Conservation (phyloP, 1,140 invertebrate genomes). For the Ceratosolen fusciceps region DNA sequence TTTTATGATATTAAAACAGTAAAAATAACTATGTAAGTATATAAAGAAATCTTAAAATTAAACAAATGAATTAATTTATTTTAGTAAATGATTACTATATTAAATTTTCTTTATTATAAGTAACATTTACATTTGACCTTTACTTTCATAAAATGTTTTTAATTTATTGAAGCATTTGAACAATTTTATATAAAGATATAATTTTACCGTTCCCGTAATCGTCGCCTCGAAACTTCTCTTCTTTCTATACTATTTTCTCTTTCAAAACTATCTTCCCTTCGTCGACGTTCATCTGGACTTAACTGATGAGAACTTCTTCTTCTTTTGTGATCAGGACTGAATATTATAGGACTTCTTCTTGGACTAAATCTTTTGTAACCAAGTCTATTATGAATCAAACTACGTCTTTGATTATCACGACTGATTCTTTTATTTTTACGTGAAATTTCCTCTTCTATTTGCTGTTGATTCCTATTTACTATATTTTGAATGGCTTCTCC, state of each 20-base stretch:
- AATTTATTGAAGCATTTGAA: conserved; percentile 35
- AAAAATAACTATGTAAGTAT: too few species aligned
- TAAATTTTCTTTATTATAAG: too few species aligned
- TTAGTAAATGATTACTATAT: too few species aligned
- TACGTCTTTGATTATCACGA: conserved; percentile 52
- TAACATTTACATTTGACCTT: too few species aligned
- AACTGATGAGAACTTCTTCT: conserved; percentile 46
- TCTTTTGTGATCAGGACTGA: conserved; percentile 56
- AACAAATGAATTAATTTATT: too few species aligned
- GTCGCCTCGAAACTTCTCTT: conserved; percentile 58
- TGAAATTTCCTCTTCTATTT: conserved; percentile 50
- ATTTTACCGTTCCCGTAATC: conserved; percentile 62
- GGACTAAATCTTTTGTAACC: conserved; percentile 60
- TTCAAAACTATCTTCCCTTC: conserved; percentile 58
- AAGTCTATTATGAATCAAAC: conserved; percentile 56
- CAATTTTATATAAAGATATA: conserved; percentile 18
- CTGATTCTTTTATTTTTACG: conserved; percentile 59
- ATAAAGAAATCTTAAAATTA: too few species aligned
- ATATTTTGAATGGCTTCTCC: conserved; percentile 65
- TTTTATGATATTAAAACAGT: too few species aligned
- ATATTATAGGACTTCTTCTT: conserved; percentile 54
- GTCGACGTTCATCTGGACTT: conserved; percentile 54
- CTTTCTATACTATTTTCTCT: conserved; percentile 60
- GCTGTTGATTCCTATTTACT: conserved; percentile 61
- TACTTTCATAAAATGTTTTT: too few species aligned